Base-by-base conservation (phyloP, 1,140 invertebrate species). In the Drosophila parabipectinata region DNA sequence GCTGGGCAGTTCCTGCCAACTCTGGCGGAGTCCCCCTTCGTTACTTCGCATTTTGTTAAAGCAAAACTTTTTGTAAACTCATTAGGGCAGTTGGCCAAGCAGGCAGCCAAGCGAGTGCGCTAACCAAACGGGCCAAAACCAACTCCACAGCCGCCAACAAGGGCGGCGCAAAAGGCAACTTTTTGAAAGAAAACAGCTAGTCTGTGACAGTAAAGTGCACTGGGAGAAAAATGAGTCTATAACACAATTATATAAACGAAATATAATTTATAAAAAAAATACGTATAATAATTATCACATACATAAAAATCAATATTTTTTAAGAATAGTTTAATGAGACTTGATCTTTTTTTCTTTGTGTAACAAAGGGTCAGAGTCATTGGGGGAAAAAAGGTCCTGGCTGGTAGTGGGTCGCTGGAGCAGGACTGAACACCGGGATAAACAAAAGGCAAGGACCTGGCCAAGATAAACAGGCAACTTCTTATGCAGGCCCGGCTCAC, bases 21-120 rank as follows among this genome's bases (percentile, higher is more conserved):
- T 57, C 71, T 54, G 48, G 26, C 8, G 10, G 15, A 37, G 34
- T 45, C 37, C 60, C 58, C 51, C 34, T 52, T 45, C 60, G 10
- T 61, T 50, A 47, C 63, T 52, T 41, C 41, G 67, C 73, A 73
- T 71, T 83, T 84, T 64, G 77, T 74, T 81, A 74, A 81, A 81
- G 82, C 73, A 85, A 85, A 85, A 85, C 82, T 85, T 87, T 85
- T 85, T 85, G 81, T 84, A 85, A 84, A 85, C 82, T 85, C 82
- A 85, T 85, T 85, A 85, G 82, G 84, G 78, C 82, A 85, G 81
- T 85, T 76, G 81, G 81, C 81, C 80, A 79, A 83, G 80, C 79
- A 83, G 58, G 58, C 79, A 82, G 66, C 79, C 62, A 77, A 74
- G 74, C 73, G 79, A 77, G 73, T 68, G 50, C 34, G 80, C 72